Percentiles rank a stretch among this genome's conserved stretches.
phyloP scores from a whole-genome alignment of 2,113 vertebrate genomes.

The Gavialis gangeticus region DNA sequence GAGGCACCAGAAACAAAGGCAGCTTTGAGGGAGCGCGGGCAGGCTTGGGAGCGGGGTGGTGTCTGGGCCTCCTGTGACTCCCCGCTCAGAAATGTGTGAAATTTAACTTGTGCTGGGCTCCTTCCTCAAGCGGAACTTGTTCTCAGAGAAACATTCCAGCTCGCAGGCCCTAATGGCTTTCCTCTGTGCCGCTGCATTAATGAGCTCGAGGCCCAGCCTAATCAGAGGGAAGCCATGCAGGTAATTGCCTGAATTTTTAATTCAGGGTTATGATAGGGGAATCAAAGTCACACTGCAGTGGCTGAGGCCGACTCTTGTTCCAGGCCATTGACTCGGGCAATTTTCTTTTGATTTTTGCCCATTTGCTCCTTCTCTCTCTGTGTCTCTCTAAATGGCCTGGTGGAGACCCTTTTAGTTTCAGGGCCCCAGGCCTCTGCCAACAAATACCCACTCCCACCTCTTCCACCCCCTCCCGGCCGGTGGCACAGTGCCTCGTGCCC shows the following conservation, averaged over 20 bases:
- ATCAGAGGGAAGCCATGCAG: slow-evolving; percentile 95
- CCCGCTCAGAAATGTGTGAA: slow-evolving; percentile 80
- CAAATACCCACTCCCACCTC: too few species aligned
- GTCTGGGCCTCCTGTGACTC: slow-evolving; percentile 62
- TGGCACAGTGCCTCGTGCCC: neutral
- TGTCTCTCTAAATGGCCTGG: neutral
- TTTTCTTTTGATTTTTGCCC: slow-evolving; percentile 67
- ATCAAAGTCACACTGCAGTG: slow-evolving; percentile 86
- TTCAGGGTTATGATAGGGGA: slow-evolving; percentile 86
- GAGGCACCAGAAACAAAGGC: slow-evolving; percentile 64
- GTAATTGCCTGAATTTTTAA: slow-evolving; percentile 97
- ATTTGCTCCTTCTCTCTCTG: neutral
- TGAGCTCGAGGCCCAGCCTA: slow-evolving; percentile 87
- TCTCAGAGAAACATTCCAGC: slow-evolving; percentile 89
- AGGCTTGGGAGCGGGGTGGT: slow-evolving; percentile 59
- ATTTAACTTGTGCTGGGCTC: slow-evolving; percentile 74
- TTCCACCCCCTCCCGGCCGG: neutral
- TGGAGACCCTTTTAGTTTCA: neutral
- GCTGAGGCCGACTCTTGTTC: slow-evolving; percentile 80
- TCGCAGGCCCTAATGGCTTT: slow-evolving; percentile 87
- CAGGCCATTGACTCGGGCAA: slow-evolving; percentile 81
- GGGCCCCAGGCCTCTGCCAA: neutral
- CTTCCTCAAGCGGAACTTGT: slow-evolving; percentile 86
- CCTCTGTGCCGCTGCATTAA: slow-evolving; percentile 94
- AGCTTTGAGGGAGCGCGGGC: slow-evolving; percentile 57